phyloP scores from a whole-genome alignment of 1,140 invertebrate species.

The Plodia interpunctella region DNA sequence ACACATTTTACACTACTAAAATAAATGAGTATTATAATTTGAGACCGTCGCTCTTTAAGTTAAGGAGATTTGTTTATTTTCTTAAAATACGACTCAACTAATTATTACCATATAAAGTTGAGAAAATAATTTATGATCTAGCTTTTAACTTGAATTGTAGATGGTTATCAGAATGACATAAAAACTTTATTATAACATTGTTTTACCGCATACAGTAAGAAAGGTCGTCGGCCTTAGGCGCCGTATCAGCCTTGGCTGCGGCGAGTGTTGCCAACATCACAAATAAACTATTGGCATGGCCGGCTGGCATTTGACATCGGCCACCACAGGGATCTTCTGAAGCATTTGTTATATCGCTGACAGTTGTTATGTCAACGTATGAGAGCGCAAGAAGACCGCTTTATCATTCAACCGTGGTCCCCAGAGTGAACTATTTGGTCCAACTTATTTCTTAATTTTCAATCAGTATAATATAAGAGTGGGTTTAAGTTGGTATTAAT shows the following conservation, averaged over 20 bases:
- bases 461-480: no score
- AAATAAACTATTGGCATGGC: slow-evolving; percentile 71
- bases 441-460: no score
- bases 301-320: slow-evolving; percentile 51
- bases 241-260: slow-evolving; percentile 52
- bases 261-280: slow-evolving; percentile 60
- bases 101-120: not conserved
- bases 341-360: not conserved
- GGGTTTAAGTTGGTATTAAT: no score
- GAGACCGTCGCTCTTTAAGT: no score
- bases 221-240: slow-evolving; percentile 56
- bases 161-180: slow-evolving; percentile 1
- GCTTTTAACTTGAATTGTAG: not conserved
- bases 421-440: no score
- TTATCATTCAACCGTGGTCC: no score
- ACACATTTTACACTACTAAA: no score
- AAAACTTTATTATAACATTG: slow-evolving; percentile 5
- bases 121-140: not conserved
- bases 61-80: no score
- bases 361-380: no score
- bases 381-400: not conserved
- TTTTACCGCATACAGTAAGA: slow-evolving; percentile 22
- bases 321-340: slow-evolving; percentile 40
- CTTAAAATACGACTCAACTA: not conserved
- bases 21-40: not conserved